Percentiles rank a stretch among this genome's conserved stretches.
These are phyloP conservation scores for Chelonia mydas DNA, from an alignment of 2,797 vertebrate genomes.

Conservation along the genomic window DNA sequence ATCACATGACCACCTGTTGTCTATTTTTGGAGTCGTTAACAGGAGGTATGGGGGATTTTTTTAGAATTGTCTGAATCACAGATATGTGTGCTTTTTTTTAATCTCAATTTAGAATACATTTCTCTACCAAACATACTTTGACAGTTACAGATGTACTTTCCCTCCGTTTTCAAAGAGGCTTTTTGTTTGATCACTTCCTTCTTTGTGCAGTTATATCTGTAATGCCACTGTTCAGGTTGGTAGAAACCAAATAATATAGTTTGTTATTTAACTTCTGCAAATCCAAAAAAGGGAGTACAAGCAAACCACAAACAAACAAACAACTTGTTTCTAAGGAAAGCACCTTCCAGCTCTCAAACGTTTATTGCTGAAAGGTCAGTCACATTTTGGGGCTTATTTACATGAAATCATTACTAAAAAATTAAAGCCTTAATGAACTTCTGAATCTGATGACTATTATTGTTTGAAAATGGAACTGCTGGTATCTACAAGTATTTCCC, in stretches of 20 bases:
- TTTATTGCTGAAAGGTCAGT: background rate
- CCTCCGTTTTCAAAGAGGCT: background rate
- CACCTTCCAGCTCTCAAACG: background rate
- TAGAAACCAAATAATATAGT: background rate
- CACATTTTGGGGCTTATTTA: background rate
- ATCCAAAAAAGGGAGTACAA: background rate
- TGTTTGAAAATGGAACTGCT: background rate
- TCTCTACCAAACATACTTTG: background rate
- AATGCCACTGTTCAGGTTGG: background rate
- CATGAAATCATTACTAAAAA: background rate
- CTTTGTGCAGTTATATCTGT: background rate
- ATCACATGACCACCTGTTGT: background rate
- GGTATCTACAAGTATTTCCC: background rate
- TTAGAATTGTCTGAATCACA: background rate
- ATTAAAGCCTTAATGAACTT: background rate
- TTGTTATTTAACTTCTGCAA: background rate
- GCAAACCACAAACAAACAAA: background rate
- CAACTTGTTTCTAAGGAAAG: background rate
- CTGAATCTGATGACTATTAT: background rate
- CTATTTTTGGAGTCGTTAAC: background rate
- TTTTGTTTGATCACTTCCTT: background rate
- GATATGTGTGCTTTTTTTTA: no score
- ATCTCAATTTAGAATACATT: no score
- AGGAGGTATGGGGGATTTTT: background rate
- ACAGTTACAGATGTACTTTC: background rate